A percentile compares a stretch with the other conserved stretches of the same genome.
Evolutionary conservation across 2,888 invertebrate genomes (phyloP).

Genomic region (Ceraclea dissimilis): DNA sequence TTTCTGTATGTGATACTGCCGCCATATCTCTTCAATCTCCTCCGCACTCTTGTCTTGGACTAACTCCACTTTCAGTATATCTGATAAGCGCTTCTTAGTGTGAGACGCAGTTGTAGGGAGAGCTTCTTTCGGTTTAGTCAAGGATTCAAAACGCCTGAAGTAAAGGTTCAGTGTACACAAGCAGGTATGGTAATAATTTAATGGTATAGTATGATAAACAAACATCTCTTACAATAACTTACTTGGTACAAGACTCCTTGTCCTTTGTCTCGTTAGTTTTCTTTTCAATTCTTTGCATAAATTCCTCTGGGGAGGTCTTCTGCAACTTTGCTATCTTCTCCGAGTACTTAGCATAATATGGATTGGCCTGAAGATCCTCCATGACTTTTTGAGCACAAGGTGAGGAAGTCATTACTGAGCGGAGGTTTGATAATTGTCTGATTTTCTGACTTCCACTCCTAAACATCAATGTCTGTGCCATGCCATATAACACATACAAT

Average conservation of each 20-base stretch:
- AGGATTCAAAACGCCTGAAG: slow-evolving; percentile 54
- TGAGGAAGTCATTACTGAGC: slow-evolving; percentile 20
- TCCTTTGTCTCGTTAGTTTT: slow-evolving; percentile 32
- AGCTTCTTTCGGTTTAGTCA: slow-evolving; percentile 55
- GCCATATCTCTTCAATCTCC: slow-evolving; percentile 73
- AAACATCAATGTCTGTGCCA: too few species aligned
- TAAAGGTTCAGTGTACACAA: too few species aligned
- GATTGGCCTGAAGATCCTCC: slow-evolving; percentile 57
- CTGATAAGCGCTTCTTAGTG: slow-evolving; percentile 50
- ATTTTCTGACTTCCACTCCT: too few species aligned
- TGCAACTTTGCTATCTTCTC: slow-evolving; percentile 66
- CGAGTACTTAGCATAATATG: slow-evolving; percentile 76
- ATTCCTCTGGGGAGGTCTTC: slow-evolving; percentile 68
- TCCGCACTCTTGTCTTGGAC: slow-evolving; percentile 60
- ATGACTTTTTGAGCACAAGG: slow-evolving; percentile 30
- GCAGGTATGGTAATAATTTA: too few species aligned
- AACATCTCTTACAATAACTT: background rate
- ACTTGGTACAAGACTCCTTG: slow-evolving; percentile 8
- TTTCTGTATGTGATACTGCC: slow-evolving; percentile 69
- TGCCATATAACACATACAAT: too few species aligned
- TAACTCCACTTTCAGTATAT: slow-evolving; percentile 72
- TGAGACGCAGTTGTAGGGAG: slow-evolving; percentile 28
- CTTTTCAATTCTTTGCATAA: slow-evolving; percentile 55
- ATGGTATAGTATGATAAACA: too few species aligned
- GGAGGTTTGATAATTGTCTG: too few species aligned